Percentiles rank a stretch among this genome's conserved stretches.
Conservation (phyloP, 2,113 vertebrate species). For the Notiomystis cincta region DNA sequence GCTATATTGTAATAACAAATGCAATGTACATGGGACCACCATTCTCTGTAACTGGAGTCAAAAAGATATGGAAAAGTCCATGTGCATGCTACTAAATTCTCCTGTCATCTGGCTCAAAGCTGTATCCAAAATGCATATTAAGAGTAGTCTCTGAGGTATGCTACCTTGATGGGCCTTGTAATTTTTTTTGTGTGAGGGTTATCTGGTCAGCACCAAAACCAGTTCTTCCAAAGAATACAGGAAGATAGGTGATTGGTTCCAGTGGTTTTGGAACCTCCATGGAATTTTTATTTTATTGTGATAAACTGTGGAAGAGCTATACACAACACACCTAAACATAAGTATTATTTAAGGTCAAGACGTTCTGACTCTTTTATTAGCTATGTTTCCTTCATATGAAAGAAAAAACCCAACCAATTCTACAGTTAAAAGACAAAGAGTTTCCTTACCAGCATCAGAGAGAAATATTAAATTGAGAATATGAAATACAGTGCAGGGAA, state of each 20-base stretch:
- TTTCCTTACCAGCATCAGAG: not conserved
- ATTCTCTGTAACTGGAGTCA: not conserved
- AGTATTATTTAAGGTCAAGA: not conserved
- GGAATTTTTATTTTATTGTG: not conserved
- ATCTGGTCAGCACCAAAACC: not conserved
- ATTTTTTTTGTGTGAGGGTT: not conserved
- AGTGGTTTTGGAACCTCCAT: not conserved
- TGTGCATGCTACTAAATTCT: not conserved
- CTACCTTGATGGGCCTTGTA: not conserved
- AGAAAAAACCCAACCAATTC: rapidly evolving
- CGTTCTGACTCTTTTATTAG: not conserved
- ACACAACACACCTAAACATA: not conserved
- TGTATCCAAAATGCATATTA: not conserved
- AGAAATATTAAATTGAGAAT: not conserved
- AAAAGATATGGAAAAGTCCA: not conserved
- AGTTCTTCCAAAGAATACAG: not conserved
- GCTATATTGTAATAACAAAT: not conserved
- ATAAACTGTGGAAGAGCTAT: not conserved
- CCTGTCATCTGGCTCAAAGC: not conserved
- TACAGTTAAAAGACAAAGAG: not conserved
- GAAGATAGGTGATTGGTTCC: not conserved
- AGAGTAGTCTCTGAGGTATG: not conserved
- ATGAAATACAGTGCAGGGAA: not conserved
- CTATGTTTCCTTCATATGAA: not conserved
- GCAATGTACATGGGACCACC: rapidly evolving